A percentile compares a stretch with the other conserved stretches of the same genome.
Conservation (phyloP, 2,113 vertebrate genomes). For the Oreochromis spilurus region DNA sequence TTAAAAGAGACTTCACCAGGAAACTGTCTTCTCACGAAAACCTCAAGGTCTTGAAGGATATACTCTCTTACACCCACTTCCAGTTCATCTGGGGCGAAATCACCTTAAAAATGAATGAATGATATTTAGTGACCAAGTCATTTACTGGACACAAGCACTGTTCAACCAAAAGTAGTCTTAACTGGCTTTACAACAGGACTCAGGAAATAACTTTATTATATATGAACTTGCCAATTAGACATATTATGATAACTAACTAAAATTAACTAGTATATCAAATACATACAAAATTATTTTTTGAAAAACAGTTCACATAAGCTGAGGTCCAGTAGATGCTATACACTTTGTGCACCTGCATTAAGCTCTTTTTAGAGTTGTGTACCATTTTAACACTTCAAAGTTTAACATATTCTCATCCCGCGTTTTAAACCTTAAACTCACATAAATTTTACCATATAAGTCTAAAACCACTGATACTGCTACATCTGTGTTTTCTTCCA, state of each 20-base stretch:
- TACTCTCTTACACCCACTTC: slow-evolving; percentile 84
- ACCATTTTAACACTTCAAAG: neutral
- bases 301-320: neutral
- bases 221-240: neutral
- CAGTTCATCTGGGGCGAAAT: slow-evolving; percentile 82
- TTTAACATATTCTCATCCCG: neutral
- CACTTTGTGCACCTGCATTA: neutral
- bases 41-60: slow-evolving; percentile 85
- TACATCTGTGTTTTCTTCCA: neutral
- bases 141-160: neutral
- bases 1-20: slow-evolving; percentile 70
- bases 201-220: neutral
- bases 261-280: neutral
- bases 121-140: neutral
- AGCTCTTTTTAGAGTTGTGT: neutral
- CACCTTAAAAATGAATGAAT: slow-evolving; percentile 39
- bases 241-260: neutral
- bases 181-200: neutral
- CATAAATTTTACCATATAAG: neutral
- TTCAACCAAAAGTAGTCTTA: neutral
- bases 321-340: neutral
- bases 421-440: neutral
- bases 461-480: neutral
- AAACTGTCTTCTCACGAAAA: slow-evolving; percentile 83
- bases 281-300: neutral